Percentiles rank a stretch among this genome's conserved stretches.
These are phyloP conservation scores for Tetramorium bicarinatum DNA, from an alignment of 2,888 invertebrate genomes.

Conservation along the genomic window DNA sequence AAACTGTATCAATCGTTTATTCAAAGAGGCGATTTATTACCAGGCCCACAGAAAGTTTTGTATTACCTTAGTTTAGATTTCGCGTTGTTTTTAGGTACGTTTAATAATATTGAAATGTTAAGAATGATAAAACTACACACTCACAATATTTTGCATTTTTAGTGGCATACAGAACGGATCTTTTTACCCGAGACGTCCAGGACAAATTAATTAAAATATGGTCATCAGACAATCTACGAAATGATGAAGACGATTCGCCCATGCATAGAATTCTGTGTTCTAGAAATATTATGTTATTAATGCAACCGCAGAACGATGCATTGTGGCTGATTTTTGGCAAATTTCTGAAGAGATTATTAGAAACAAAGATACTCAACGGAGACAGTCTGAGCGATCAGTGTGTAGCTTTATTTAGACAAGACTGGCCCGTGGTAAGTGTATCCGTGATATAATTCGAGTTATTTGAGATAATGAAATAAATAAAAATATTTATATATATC, in stretches of 20 bases:
- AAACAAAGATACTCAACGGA: constrained; percentile 88
- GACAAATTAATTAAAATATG: constrained; percentile 80
- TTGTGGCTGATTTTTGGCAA: constrained; percentile 79
- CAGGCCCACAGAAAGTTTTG: constrained; percentile 76
- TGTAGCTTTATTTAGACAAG: constrained; percentile 90
- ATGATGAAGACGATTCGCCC: constrained; percentile 73
- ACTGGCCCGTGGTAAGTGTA: constrained; percentile 89
- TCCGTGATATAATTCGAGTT: too few relatives aligned
- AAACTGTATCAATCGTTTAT: constrained; percentile 76
- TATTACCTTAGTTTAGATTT: constrained; percentile 81
- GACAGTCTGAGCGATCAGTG: constrained; percentile 90
- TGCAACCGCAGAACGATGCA: constrained; percentile 70
- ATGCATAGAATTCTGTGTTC: constrained; percentile 81
- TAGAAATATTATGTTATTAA: constrained; percentile 82
- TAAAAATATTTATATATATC: not conserved
- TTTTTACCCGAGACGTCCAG: constrained; percentile 78
- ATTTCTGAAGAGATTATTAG: constrained; percentile 86
- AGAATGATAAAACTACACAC: not conserved
- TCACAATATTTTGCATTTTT: constrained; percentile 56
- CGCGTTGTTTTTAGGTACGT: constrained; percentile 82
- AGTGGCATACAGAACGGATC: constrained; percentile 79
- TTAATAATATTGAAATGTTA: not conserved
- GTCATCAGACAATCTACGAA: constrained; percentile 75
- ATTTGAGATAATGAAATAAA: not conserved
- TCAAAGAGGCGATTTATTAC: constrained; percentile 78